Evolutionary conservation across 2,113 vertebrate genomes (phyloP), one percentile per base, ranked within the genome.

Genomic region (Willisornis vidua): DNA sequence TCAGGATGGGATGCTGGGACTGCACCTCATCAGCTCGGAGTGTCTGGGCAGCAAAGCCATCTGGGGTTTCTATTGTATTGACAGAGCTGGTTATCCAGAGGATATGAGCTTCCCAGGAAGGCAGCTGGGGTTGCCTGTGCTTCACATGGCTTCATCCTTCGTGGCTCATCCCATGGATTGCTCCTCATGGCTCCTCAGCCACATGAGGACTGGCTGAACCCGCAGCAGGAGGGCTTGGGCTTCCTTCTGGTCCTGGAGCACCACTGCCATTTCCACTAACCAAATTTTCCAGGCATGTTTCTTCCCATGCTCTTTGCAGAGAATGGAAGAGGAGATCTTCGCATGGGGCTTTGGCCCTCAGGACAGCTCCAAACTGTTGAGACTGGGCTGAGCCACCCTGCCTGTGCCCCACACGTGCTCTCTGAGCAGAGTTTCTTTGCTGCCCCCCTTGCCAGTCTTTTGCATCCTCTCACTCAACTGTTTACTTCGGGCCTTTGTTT

Each of bases 401-500:
- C 35, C 33, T 12, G 35, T 8, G 4, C 10, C 33, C 26, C 5
- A 7, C 0, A 2, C 0, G 1, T 19, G 37, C 61, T 81, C 37
- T 41, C 58, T 0, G 1, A 46, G 52, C 55, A 71, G 48, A 5
- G 3, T 62, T 75, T 37, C 19, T n/a, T 17, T 31, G 58, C 29
- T 90, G 46, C 57, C 90, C 59, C 37, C 65, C 58, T 28, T 67
- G 67, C 90, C 93, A 89, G 51, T 88, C 81, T 52, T 14, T 77
- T 10, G 2, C 85, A 41, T 96, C 58, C 83, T 82, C 93, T 90
- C 51, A 33, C 28, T 37, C 59, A 70, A 82, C 85, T 87, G 90
- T 89, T 96, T 96, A 87, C 92, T 96, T 80, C 94, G 65, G 76
- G n/a, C 71, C 81, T 97, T 82, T 96, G 94, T 91, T 96, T 97